Conservation (phyloP, 2,113 vertebrate species). For the Andinoacara biseriatus region DNA sequence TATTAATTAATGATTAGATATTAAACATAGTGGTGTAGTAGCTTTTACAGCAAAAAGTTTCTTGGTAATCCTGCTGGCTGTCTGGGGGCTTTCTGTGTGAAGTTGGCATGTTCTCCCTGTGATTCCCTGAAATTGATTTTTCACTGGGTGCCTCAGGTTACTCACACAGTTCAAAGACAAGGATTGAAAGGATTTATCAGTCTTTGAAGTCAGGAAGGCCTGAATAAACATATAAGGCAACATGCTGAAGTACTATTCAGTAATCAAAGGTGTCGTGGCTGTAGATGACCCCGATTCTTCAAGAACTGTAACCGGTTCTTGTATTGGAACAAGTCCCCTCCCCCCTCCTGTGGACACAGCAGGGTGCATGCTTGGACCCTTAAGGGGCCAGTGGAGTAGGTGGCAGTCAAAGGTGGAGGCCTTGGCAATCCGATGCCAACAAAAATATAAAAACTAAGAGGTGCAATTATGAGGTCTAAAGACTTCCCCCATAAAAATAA, state of each 20-base stretch:
- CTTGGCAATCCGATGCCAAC: too few relatives aligned
- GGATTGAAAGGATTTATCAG: neutral
- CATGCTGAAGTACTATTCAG: neutral
- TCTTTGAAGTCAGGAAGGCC: neutral
- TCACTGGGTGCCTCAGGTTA: neutral
- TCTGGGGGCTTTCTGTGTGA: slow-evolving; percentile 4
- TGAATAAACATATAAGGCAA: neutral
- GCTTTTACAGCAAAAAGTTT: neutral
- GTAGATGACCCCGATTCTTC: neutral
- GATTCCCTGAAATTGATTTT: neutral
- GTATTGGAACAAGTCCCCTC: neutral
- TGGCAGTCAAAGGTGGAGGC: too few relatives aligned
- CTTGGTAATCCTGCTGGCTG: neutral
- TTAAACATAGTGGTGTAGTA: neutral
- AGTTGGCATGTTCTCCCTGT: slow-evolving; percentile 1
- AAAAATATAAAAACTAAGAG: too few relatives aligned
- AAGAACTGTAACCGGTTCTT: neutral
- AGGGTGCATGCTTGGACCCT: neutral
- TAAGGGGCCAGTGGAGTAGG: too few relatives aligned
- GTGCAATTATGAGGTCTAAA: too few relatives aligned
- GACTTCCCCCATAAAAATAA: too few relatives aligned
- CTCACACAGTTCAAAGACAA: neutral
- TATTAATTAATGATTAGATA: neutral
- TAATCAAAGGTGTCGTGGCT: neutral
- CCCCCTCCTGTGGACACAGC: neutral